A percentile compares a stretch with the other conserved stretches of the same genome.
phyloP scores from a whole-genome alignment of 2,888 invertebrate genomes.

The Drosophila melanocephala region DNA sequence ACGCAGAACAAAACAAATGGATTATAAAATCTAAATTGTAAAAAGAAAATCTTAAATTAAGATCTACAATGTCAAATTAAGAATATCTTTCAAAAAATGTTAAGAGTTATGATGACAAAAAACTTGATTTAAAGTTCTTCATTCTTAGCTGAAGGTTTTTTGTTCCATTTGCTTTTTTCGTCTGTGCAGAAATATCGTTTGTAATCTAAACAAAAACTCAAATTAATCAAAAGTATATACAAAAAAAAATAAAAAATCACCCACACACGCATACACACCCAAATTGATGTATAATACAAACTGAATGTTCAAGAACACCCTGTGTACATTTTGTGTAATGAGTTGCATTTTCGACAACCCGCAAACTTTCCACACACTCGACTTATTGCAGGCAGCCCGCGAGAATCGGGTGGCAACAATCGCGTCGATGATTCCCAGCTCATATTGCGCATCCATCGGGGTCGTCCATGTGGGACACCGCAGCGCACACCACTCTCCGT shows the following conservation, averaged over 20 bases:
- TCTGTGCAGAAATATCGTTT: not conserved
- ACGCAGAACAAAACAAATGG: not conserved
- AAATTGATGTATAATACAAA: slow-evolving; percentile 5
- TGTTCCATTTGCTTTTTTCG: not conserved
- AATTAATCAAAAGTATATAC: not conserved
- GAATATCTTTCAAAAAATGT: not conserved
- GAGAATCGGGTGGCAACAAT: slow-evolving; percentile 87
- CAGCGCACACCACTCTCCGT: slow-evolving; percentile 87
- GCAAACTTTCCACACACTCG: slow-evolving; percentile 48
- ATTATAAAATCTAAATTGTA: not conserved
- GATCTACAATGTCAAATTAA: not conserved
- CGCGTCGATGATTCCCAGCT: slow-evolving; percentile 94
- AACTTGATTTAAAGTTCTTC: not conserved
- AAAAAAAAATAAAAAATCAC: not conserved
- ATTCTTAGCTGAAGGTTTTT: not conserved
- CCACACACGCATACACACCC: not conserved
- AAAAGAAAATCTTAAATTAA: not conserved
- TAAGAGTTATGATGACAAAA: not conserved
- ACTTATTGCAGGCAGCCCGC: slow-evolving; percentile 88
- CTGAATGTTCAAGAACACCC: slow-evolving; percentile 29
- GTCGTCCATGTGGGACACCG: slow-evolving; percentile 87
- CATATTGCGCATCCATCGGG: slow-evolving; percentile 95
- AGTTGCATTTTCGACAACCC: slow-evolving; percentile 56
- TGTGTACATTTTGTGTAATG: slow-evolving; percentile 40
- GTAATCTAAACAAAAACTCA: not conserved